A percentile compares a stretch with the other conserved stretches of the same genome.
Conservation (phyloP, 2,888 invertebrate species). For the Sepioteuthis lessoniana region DNA sequence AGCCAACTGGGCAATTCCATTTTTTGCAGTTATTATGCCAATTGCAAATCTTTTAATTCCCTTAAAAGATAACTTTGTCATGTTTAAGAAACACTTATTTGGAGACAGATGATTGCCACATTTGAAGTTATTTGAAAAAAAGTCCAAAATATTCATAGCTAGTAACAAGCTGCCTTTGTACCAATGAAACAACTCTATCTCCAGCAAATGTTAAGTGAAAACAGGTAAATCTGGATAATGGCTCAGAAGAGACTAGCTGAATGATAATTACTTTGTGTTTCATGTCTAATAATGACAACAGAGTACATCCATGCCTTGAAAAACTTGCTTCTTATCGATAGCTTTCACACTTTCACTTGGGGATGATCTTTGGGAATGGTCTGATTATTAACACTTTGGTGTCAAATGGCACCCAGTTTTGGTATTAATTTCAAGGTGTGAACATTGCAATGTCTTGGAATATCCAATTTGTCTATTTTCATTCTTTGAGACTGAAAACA, state of each 20-base stretch:
- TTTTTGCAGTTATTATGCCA: too few species aligned
- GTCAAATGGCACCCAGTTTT: neutral
- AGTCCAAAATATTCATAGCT: too few species aligned
- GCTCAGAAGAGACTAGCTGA: neutral
- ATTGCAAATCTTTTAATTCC: too few species aligned
- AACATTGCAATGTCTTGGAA: neutral
- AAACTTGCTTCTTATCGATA: neutral
- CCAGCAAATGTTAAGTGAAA: neutral
- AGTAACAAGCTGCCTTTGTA: too few species aligned
- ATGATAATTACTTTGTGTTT: neutral
- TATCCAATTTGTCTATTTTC: neutral
- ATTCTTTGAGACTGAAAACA: neutral
- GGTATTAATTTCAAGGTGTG: neutral
- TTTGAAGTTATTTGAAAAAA: neutral
- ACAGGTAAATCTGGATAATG: neutral
- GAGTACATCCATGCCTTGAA: neutral
- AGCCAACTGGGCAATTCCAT: too few species aligned
- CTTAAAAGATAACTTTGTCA: too few species aligned
- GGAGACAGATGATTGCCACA: neutral
- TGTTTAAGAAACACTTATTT: neutral
- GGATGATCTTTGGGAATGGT: neutral
- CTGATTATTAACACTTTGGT: neutral
- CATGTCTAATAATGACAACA: neutral
- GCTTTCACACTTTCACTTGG: neutral
- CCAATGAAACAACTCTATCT: neutral